A percentile compares a stretch with the other conserved stretches of the same genome.
phyloP scores from a whole-genome alignment of 2,797 vertebrate genomes.

The Psittacula echo region DNA sequence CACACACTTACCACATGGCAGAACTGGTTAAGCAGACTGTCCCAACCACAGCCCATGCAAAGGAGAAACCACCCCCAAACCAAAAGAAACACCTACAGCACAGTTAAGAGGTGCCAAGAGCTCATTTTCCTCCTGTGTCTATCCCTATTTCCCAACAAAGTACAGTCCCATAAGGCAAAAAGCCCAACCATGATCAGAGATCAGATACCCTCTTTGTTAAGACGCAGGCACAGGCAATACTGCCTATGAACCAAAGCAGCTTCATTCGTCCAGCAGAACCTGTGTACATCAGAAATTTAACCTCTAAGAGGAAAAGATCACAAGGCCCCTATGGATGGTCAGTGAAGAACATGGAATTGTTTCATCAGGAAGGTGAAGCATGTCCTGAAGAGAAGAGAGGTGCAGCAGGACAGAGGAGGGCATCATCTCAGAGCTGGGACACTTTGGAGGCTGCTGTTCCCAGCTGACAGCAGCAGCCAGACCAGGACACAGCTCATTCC shows the following conservation, averaged over 20 bases:
- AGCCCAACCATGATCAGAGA: neutral
- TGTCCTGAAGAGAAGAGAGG: neutral
- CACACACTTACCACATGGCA: neutral
- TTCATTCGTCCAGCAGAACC: neutral
- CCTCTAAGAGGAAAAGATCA: neutral
- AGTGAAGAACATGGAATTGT: neutral
- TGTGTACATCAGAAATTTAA: accelerated
- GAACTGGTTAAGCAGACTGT: neutral
- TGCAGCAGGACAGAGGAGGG: neutral
- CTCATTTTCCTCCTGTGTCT: neutral
- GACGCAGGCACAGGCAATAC: neutral
- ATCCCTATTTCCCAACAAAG: neutral
- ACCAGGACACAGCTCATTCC: neutral
- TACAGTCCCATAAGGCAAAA: neutral
- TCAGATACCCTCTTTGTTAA: neutral
- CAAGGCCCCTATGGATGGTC: neutral
- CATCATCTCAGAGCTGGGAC: accelerated
- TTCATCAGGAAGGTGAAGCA: neutral
- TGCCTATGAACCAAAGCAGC: neutral
- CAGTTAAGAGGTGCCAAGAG: neutral
- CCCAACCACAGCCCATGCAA: neutral
- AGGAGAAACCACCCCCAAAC: too few relatives aligned
- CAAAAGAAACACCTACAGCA: neutral
- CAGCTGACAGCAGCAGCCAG: neutral
- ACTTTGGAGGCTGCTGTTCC: accelerated